These are phyloP conservation scores for Promerops cafer DNA, from an alignment of 2,113 vertebrate genomes.

Conservation along the genomic window DNA sequence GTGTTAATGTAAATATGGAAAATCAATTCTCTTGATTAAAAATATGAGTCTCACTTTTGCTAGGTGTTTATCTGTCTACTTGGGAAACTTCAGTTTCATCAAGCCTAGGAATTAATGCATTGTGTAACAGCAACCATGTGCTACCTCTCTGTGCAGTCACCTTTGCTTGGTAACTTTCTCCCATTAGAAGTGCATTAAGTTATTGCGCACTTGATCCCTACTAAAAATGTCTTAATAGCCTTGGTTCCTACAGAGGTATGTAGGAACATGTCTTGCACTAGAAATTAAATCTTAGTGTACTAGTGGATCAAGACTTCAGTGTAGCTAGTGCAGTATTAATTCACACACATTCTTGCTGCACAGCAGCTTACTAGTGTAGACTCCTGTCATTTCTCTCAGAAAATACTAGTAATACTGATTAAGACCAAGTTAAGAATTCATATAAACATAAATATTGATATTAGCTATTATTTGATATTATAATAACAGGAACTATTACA, in stretches of 20 bases:
- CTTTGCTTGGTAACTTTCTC: background rate
- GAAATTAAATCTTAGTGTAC: background rate
- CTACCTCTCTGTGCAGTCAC: background rate
- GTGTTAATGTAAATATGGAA: background rate
- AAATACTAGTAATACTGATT: background rate
- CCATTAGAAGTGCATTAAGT: background rate
- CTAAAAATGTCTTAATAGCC: background rate
- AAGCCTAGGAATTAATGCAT: background rate
- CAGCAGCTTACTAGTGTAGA: background rate
- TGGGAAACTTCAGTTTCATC: background rate
- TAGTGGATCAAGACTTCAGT: background rate
- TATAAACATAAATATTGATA: background rate
- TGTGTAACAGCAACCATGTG: background rate
- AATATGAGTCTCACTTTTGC: background rate
- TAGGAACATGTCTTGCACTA: background rate
- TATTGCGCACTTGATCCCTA: background rate
- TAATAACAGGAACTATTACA: background rate
- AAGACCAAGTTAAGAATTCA: background rate
- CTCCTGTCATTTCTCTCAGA: background rate
- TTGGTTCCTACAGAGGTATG: background rate
- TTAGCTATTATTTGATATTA: background rate
- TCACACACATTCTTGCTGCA: background rate
- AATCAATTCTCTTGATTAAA: background rate
- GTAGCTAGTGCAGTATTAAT: background rate
- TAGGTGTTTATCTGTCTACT: background rate